Percentiles rank a stretch among this genome's conserved stretches.
Conservation (phyloP, 1,140 invertebrate species). For the Lepidurus apus region DNA sequence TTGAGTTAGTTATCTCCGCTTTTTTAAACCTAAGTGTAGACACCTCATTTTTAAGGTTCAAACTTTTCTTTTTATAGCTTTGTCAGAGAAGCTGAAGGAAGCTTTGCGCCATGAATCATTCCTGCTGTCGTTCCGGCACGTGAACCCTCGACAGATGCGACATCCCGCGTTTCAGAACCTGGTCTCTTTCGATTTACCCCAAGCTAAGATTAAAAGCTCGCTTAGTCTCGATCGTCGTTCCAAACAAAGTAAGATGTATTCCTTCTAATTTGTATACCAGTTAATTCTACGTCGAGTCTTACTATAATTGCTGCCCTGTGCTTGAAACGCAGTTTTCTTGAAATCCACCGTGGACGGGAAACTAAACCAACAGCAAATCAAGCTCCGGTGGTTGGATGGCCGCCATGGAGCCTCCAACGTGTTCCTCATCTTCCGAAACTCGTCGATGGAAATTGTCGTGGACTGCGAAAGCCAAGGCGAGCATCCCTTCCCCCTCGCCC, state of each 20-base stretch:
- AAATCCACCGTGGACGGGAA: conserved; percentile 8
- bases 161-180: conserved; percentile 51
- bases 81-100: conserved; percentile 53
- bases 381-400: neutral
- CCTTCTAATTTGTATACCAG: conserved; percentile 23
- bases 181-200: conserved; percentile 58
- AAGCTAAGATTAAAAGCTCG: conserved; percentile 56
- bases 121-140: conserved; percentile 55
- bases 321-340: neutral
- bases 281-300: neutral
- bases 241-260: conserved; percentile 53
- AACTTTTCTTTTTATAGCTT: conserved; percentile 47
- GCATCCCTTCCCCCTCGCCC: neutral
- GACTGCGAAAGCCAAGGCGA: conserved; percentile 16
- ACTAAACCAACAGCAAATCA: conserved; percentile 24
- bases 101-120: conserved; percentile 55
- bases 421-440: neutral
- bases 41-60: no score
- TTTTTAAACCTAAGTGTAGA: no score
- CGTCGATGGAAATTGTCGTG: neutral
- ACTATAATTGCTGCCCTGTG: no score
- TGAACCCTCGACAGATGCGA: conserved; percentile 51
- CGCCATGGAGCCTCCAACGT: neutral
- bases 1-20: no score
- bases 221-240: conserved; percentile 58